Base-by-base conservation (phyloP, 2,797 vertebrate species). In the Botia almorhae region DNA sequence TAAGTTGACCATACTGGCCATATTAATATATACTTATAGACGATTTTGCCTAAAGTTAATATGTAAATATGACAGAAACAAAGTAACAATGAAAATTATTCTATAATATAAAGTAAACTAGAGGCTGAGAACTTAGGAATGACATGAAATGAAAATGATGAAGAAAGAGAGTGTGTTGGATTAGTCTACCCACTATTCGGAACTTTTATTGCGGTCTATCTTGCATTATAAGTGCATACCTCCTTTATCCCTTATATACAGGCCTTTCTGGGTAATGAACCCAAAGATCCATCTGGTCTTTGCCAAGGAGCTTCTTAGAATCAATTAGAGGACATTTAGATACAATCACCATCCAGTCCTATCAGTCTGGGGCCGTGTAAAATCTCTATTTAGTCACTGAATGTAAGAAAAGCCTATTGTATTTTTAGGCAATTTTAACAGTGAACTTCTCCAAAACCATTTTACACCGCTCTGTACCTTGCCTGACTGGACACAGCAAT, bases 261-360 rank as follows among this genome's bases (percentile, higher is more conserved):
- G 86, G 82, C 88, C 94, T 94, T 92, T 92, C 92, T 89, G 90
- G 80, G 55, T 91, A 89, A 93, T 95, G 95, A 95, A 95, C 93
- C 91, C 80, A 90, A 90, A 72, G 92, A 93, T 94, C 93, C 91
- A 93, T 95, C 93, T 80, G 88, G 92, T 88, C 88, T 88, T 81
- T 93, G 94, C 93, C 94, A 93, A 12, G 85, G 76, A 86, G 89
- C 92, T 91, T 92, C 91, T 85, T 73, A 89, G 89, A 92, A 94
- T 94, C 94, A 94, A 94, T 96, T 95, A 95, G 79, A 90, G 91
- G 76, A 91, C 91, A 94, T 94, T 94, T 94, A 94, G 94, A 94
- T 94, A 94, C 91, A 93, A 95, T 96, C 94, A 93, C 89, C 85
- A 90, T 88, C 91, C 93, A 90, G 83, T 93, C 90, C 89, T 81